A percentile compares a stretch with the other conserved stretches of the same genome.
These are phyloP conservation scores for Lytechinus variegatus DNA, from an alignment of 35 echinoderm and acorn worm genomes.

Conservation along the genomic window DNA sequence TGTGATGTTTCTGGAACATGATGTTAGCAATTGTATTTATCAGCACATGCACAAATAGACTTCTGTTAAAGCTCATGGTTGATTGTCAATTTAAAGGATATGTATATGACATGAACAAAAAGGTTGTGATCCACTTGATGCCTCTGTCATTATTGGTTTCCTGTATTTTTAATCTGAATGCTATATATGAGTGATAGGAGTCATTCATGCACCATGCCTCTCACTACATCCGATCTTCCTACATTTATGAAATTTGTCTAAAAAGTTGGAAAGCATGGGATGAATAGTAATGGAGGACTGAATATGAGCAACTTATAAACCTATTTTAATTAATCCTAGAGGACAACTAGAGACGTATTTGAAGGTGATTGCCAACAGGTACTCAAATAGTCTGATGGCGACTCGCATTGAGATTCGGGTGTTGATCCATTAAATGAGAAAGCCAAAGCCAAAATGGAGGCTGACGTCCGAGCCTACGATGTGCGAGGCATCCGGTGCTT, in stretches of 20 bases:
- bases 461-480: background rate
- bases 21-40: background rate
- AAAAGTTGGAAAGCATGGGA: too few species aligned
- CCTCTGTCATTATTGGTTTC: background rate
- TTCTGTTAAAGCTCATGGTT: background rate
- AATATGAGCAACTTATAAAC: background rate
- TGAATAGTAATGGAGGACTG: background rate
- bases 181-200: too few species aligned
- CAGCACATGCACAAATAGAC: background rate
- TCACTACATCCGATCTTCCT: background rate
- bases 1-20: constrained; percentile 26
- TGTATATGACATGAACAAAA: background rate
- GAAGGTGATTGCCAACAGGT: too few species aligned
- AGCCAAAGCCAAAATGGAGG: background rate
- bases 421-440: background rate
- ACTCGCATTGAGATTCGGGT: too few species aligned
- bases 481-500: background rate
- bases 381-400: too few species aligned
- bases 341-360: too few species aligned
- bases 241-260: background rate
- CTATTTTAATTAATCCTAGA: background rate
- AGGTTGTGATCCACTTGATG: background rate
- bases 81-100: background rate
- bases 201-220: background rate
- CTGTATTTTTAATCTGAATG: background rate